Conservation (phyloP, 2,113 vertebrate genomes). For the Pitta sordida region DNA sequence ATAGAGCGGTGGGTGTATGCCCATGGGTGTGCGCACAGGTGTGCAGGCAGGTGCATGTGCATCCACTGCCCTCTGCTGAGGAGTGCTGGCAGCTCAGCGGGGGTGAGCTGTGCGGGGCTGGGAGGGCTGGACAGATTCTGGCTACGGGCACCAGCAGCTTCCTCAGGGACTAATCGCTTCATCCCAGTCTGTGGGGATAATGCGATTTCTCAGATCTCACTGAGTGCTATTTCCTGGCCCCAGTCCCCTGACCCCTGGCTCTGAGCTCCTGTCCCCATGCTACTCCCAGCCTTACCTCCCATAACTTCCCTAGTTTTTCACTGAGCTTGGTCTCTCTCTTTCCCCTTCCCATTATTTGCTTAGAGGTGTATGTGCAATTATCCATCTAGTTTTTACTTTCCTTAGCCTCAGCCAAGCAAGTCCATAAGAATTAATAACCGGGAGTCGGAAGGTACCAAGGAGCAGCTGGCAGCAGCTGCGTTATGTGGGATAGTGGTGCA, state of each 20-base stretch:
- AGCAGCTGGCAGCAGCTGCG: background rate
- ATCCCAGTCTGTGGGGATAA: background rate
- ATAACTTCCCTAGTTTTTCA: background rate
- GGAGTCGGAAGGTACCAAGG: background rate
- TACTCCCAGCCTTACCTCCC: background rate
- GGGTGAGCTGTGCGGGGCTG: background rate
- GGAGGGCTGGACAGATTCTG: background rate
- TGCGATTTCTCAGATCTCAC: background rate
- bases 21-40: background rate
- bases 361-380: background rate
- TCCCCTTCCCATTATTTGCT: background rate
- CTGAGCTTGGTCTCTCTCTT: background rate
- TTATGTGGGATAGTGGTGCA: background rate
- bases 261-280: background rate
- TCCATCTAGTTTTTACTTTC: background rate
- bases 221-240: background rate
- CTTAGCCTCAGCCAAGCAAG: background rate
- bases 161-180: background rate
- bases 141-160: background rate
- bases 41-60: background rate
- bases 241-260: background rate
- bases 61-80: slow-evolving; percentile 47
- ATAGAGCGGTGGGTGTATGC: fast-evolving
- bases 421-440: background rate
- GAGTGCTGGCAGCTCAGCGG: background rate